Evolutionary conservation across 2,797 vertebrate genomes (phyloP).

Genomic region (Tragelaphus eurycerus): DNA sequence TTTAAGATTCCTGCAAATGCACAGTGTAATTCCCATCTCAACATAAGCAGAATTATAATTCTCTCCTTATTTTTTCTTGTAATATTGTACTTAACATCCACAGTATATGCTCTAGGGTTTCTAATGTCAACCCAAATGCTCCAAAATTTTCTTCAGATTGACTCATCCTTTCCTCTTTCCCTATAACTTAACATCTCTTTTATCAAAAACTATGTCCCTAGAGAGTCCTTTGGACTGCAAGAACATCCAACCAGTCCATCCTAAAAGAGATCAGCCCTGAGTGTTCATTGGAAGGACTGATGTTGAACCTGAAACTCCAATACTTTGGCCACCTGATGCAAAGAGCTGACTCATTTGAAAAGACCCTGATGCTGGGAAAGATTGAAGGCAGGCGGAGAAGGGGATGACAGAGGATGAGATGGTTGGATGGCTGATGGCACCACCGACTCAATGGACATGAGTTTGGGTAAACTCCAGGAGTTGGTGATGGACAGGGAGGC

Average conservation of each 20-base stretch:
- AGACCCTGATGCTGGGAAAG: neutral
- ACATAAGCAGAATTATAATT: neutral
- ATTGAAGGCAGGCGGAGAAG: neutral
- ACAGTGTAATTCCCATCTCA: neutral
- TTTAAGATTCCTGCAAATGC: neutral
- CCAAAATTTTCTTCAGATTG: neutral
- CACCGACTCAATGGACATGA: neutral
- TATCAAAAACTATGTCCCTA: neutral
- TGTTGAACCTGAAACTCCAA: neutral
- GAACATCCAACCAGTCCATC: neutral
- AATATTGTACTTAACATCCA: neutral
- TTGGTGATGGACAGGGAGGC: neutral
- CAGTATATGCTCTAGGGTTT: neutral
- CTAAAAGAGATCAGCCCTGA: neutral
- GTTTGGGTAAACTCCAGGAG: neutral
- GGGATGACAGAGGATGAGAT: neutral
- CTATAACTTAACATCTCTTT: neutral
- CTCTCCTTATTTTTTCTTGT: neutral
- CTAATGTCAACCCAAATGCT: neutral
- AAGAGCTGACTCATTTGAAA: neutral
- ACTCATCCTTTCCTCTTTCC: neutral
- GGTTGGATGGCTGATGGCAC: neutral
- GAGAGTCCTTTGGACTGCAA: neutral
- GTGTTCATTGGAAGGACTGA: neutral
- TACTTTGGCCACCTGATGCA: fast-evolving